Percentiles rank a stretch among this genome's conserved stretches.
Evolutionary conservation across 2,797 vertebrate species (phyloP).

Genomic region (Carcharodon carcharias): DNA sequence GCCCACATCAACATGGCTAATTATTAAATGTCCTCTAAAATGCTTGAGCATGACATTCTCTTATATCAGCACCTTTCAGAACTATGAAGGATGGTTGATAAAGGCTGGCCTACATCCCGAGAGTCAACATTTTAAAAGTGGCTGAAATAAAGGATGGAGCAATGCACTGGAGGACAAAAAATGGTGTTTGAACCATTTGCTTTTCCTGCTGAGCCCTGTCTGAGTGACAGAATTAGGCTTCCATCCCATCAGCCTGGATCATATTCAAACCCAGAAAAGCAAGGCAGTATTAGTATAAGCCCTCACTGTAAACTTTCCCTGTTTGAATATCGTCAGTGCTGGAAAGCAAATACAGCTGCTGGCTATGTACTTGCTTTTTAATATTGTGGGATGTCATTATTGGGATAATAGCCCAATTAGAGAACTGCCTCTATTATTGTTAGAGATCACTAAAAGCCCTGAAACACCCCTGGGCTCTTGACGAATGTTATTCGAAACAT

Average conservation of each 20-base stretch:
- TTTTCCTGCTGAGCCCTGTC: background rate
- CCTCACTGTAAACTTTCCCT: background rate
- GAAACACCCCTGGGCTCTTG: background rate
- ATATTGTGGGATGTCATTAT: background rate
- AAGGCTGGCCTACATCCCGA: background rate
- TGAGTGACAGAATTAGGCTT: background rate
- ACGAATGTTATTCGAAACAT: background rate
- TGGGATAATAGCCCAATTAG: background rate
- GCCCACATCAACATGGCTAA: background rate
- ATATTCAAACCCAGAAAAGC: background rate
- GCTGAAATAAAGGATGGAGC: background rate
- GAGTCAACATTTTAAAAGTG: background rate
- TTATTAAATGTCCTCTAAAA: background rate
- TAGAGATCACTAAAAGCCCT: slow-evolving; percentile 2
- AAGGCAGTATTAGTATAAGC: background rate
- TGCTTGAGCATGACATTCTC: background rate
- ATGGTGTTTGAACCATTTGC: background rate
- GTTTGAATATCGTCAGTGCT: background rate
- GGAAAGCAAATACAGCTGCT: background rate
- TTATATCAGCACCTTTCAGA: background rate
- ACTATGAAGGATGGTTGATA: background rate
- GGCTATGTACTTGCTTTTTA: background rate
- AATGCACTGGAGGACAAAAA: background rate
- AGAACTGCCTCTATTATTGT: too few relatives aligned
- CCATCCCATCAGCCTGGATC: background rate